These are phyloP conservation scores for Lateolabrax maculatus DNA, from an alignment of 2,797 vertebrate species.

Conservation along the genomic window DNA sequence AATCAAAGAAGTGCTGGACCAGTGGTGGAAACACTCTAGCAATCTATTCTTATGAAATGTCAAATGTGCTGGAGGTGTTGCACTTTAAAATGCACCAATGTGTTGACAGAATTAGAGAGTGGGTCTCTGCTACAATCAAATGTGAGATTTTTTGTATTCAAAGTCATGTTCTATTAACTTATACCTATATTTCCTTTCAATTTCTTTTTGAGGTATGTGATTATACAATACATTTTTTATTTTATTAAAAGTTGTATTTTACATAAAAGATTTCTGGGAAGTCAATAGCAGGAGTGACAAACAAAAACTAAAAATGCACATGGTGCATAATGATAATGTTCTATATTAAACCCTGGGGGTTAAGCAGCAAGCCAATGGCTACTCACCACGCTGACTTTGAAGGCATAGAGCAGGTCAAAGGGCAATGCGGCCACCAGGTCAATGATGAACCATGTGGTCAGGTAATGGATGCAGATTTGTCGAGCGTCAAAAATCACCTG, in stretches of 20 bases:
- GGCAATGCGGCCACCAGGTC: constrained; percentile 97
- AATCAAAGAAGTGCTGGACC: constrained; percentile 54
- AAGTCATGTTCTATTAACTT: not conserved
- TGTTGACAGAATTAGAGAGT: constrained; percentile 18
- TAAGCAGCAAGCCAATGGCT: constrained; percentile 6
- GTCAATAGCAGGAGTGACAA: not conserved
- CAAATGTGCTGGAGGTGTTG: constrained; percentile 34
- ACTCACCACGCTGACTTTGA: constrained; percentile 99
- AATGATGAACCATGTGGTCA: constrained; percentile 99
- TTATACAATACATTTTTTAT: not conserved
- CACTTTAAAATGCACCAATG: constrained; percentile 2
- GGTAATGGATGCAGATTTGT: constrained; percentile 98
- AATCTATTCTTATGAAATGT: constrained; percentile 41
- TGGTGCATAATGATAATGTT: not conserved
- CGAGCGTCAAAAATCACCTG: constrained; percentile 98
- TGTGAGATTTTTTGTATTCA: not conserved
- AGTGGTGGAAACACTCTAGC: constrained; percentile 40
- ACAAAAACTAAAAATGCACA: not conserved
- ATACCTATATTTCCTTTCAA: not conserved
- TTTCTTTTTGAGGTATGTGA: not conserved
- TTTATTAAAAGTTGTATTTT: not conserved
- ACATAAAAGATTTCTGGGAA: not conserved
- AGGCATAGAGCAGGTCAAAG: constrained; percentile 98
- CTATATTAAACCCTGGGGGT: not conserved
- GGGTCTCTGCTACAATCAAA: constrained; percentile 22